phyloP scores from a whole-genome alignment of 1,140 invertebrate genomes.

The Drosophila burlai region DNA sequence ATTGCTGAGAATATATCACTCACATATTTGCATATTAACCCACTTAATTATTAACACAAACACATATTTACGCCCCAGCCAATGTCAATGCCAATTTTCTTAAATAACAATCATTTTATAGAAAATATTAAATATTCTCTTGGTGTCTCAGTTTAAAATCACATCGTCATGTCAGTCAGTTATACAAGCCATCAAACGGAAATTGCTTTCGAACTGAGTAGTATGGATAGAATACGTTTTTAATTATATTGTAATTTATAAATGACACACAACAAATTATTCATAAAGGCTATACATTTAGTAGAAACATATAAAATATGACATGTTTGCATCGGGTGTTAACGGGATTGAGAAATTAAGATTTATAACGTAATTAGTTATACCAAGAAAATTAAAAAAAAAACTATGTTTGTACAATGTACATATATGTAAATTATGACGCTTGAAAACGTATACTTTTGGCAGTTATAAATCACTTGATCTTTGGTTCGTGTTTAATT shows the following conservation, averaged over 20 bases:
- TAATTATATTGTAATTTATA: neutral
- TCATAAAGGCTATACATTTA: neutral
- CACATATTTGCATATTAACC: slow-evolving; percentile 14
- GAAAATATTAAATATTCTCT: slow-evolving; percentile 2
- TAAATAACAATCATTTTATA: slow-evolving; percentile 3
- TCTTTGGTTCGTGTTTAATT: neutral
- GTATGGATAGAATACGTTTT: neutral
- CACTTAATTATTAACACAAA: slow-evolving; percentile 1
- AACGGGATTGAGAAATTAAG: neutral
- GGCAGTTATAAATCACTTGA: neutral
- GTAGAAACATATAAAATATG: neutral
- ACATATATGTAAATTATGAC: no score
- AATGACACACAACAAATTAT: neutral
- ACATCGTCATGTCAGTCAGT: neutral
- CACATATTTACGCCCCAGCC: slow-evolving; percentile 1
- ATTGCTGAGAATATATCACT: slow-evolving; percentile 6
- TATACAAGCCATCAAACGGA: slow-evolving; percentile 1
- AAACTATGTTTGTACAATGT: no score
- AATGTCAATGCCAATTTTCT: neutral
- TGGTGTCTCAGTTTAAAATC: neutral
- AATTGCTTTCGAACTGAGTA: neutral
- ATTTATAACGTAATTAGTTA: neutral
- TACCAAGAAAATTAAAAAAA: no score
- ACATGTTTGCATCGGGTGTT: no score
- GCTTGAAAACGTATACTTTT: neutral